Conservation (phyloP, 2,113 vertebrate species). For the Odobenus rosmarus region DNA sequence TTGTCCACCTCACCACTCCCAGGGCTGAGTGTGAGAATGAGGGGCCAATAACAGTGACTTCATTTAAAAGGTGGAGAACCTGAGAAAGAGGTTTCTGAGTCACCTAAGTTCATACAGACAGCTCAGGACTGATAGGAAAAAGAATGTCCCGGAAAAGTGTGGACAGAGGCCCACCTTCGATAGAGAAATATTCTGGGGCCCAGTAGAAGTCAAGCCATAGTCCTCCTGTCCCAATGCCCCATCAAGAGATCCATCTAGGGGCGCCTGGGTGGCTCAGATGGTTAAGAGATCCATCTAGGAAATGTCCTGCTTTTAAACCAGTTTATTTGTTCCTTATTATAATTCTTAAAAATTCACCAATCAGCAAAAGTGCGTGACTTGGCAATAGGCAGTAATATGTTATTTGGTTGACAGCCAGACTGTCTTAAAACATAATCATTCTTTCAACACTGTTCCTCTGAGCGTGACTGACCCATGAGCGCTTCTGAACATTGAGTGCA, state of each 20-base stretch:
- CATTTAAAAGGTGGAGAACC: not conserved
- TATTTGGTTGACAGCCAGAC: constrained; percentile 1
- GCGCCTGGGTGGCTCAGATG: too few relatives aligned
- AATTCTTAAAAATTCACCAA: not conserved
- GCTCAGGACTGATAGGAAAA: not conserved
- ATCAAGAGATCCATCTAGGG: not conserved
- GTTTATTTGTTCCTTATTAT: not conserved
- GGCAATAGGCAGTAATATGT: not conserved
- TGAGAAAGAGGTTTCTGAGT: not conserved
- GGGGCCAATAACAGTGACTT: not conserved
- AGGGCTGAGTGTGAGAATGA: not conserved
- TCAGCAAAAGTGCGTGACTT: not conserved
- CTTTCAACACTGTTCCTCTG: constrained; percentile 30
- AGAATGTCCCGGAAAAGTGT: not conserved
- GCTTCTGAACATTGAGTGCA: constrained; percentile 25
- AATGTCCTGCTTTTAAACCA: not conserved
- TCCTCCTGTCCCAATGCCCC: not conserved
- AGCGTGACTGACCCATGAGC: not conserved
- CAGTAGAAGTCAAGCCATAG: not conserved
- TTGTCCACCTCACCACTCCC: not conserved
- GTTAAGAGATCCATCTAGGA: not conserved
- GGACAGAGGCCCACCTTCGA: not conserved
- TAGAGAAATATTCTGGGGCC: not conserved
- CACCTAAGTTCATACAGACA: not conserved
- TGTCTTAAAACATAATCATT: not conserved